Conservation (phyloP, 1,140 invertebrate genomes). For the Drosophila sp. region DNA sequence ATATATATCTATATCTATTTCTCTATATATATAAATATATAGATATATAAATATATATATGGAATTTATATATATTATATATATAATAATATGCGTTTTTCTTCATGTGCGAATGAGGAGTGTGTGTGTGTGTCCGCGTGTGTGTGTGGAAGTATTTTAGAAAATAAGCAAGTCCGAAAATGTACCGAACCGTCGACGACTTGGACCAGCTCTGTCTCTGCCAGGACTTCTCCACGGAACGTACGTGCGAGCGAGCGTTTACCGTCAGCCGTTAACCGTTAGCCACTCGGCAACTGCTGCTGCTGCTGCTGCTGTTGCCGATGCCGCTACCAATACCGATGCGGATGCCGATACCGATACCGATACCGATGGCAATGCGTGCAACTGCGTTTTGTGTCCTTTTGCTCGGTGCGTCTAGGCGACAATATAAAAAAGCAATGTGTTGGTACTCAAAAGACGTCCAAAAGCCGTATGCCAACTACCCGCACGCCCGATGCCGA, state of each 20-base stretch:
- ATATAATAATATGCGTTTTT: slow-evolving; percentile 74
- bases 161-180: slow-evolving; percentile 83
- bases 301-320: slow-evolving; percentile 40
- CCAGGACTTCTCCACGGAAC: slow-evolving; percentile 50
- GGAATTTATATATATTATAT: slow-evolving; percentile 65
- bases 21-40: slow-evolving; percentile 68
- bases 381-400: slow-evolving; percentile 55
- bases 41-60: slow-evolving; percentile 67
- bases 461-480: slow-evolving; percentile 84
- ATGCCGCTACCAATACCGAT: no score
- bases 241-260: slow-evolving; percentile 24
- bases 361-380: no score
- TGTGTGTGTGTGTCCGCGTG: slow-evolving; percentile 36
- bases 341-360: no score
- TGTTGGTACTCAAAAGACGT: slow-evolving; percentile 84
- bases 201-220: slow-evolving; percentile 76
- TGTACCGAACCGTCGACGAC: slow-evolving; percentile 82
- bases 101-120: slow-evolving; percentile 59
- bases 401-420: slow-evolving; percentile 76
- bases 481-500: slow-evolving; percentile 77
- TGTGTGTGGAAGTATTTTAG: slow-evolving; percentile 65
- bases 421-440: slow-evolving; percentile 84
- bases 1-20: slow-evolving; percentile 69
- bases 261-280: slow-evolving; percentile 33
- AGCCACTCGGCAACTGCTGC: slow-evolving; percentile 28